phyloP scores from a whole-genome alignment of 2,797 vertebrate species.

The Gorsachius magnificus region DNA sequence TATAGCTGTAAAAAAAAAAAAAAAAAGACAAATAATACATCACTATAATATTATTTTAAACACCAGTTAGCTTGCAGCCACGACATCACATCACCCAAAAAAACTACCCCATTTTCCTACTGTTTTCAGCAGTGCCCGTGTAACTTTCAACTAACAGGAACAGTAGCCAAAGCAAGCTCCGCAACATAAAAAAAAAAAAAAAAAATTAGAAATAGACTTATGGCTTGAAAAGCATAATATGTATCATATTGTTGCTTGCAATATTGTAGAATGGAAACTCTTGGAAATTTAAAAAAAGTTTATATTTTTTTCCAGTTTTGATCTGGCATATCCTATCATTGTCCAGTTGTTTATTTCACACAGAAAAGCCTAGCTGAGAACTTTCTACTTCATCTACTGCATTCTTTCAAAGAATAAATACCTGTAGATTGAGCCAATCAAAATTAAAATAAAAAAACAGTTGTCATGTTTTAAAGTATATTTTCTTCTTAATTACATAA shows the following conservation, averaged over 20 bases:
- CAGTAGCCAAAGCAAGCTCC: constrained; percentile 54
- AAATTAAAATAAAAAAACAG: constrained; percentile 25
- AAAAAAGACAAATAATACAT: background rate
- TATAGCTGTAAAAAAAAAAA: background rate
- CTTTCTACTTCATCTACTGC: background rate
- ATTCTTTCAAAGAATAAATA: constrained; percentile 1
- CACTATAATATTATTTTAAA: constrained; percentile 29
- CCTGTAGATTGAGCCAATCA: background rate
- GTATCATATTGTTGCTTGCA: constrained; percentile 16
- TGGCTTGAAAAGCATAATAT: background rate
- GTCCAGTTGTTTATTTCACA: constrained; percentile 39
- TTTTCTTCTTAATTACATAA: background rate
- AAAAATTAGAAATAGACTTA: background rate
- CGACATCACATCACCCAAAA: background rate
- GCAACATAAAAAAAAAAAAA: background rate
- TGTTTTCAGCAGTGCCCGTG: constrained; percentile 44
- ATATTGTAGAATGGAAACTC: constrained; percentile 5
- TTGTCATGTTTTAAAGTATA: background rate
- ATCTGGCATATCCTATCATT: background rate
- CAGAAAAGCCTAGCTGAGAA: constrained; percentile 11
- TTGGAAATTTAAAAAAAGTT: background rate
- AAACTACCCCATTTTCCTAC: constrained; percentile 14
- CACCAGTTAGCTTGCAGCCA: constrained; percentile 24
- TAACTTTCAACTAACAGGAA: constrained; percentile 40
- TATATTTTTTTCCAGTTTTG: background rate